Conservation (phyloP, 2,113 vertebrate genomes). For the Pomatostomus ruficeps region DNA sequence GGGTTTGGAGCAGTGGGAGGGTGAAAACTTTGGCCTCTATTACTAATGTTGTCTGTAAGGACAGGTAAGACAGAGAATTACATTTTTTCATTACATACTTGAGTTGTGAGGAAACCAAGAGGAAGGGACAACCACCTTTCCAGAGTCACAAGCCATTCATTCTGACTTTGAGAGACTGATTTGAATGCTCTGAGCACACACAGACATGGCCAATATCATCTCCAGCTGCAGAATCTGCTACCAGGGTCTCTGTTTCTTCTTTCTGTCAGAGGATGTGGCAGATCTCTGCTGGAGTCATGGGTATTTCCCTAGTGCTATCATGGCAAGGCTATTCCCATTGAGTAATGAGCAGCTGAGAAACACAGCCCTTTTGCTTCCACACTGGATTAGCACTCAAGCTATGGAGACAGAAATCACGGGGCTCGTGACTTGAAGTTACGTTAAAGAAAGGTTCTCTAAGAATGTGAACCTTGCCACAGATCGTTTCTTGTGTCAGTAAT, state of each 20-base stretch:
- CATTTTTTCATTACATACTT: not conserved
- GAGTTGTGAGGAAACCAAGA: not conserved
- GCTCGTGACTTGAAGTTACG: not conserved
- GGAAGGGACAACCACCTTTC: not conserved
- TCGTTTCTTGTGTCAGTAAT: not conserved
- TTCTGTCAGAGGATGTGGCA: not conserved
- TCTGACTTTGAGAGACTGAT: not conserved
- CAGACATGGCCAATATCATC: not conserved
- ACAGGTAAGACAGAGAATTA: not conserved
- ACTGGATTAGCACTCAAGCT: fast-evolving
- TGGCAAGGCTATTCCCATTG: not conserved
- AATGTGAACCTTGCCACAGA: fast-evolving
- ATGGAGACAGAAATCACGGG: not conserved
- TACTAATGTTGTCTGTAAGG: not conserved
- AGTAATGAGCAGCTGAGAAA: not conserved
- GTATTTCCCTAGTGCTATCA: not conserved
- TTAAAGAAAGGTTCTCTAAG: not conserved
- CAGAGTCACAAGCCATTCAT: not conserved
- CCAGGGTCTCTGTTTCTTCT: not conserved
- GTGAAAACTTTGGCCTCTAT: not conserved
- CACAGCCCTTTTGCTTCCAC: not conserved
- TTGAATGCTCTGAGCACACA: not conserved
- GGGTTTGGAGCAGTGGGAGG: not conserved
- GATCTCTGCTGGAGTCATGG: not conserved
- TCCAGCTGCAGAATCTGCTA: not conserved